Conservation (phyloP, 2,888 invertebrate genomes). For the Muschampia staudingeri region DNA sequence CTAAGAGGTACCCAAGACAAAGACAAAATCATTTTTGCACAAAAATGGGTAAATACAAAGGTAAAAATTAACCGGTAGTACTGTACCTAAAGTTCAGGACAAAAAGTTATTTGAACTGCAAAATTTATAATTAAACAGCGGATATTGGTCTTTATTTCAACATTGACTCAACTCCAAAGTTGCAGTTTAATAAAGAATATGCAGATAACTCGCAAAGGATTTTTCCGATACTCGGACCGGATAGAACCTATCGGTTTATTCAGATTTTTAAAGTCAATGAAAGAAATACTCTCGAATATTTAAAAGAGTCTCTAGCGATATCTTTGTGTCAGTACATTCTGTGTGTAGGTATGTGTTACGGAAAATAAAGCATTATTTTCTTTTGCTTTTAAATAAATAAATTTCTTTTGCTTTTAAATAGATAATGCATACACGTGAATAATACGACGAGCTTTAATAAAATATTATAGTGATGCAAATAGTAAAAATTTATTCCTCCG, state of each 20-base stretch:
- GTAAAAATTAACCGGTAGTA: too few species aligned
- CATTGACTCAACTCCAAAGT: constrained; percentile 13
- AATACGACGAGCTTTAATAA: too few species aligned
- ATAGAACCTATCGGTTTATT: constrained; percentile 33
- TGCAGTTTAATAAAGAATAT: constrained; percentile 34
- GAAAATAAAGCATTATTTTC: background rate
- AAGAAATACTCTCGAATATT: constrained; percentile 33
- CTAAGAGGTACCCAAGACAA: too few species aligned
- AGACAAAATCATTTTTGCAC: too few species aligned
- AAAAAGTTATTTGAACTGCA: background rate
- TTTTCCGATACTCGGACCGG: constrained; percentile 25
- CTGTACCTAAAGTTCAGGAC: background rate
- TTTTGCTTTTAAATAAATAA: background rate
- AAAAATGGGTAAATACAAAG: too few species aligned
- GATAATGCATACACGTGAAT: too few species aligned
- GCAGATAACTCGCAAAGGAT: constrained; percentile 37
- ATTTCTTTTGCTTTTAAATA: too few species aligned
- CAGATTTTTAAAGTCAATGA: constrained; percentile 41
- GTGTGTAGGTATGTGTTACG: too few species aligned
- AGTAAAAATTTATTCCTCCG: too few species aligned
- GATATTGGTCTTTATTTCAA: constrained; percentile 8
- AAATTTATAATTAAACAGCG: constrained; percentile 11
- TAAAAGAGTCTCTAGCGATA: background rate
- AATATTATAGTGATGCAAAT: too few species aligned
- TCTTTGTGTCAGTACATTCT: background rate